These are phyloP conservation scores for Octodon degus DNA, from an alignment of 2,113 vertebrate genomes.

Conservation along the genomic window DNA sequence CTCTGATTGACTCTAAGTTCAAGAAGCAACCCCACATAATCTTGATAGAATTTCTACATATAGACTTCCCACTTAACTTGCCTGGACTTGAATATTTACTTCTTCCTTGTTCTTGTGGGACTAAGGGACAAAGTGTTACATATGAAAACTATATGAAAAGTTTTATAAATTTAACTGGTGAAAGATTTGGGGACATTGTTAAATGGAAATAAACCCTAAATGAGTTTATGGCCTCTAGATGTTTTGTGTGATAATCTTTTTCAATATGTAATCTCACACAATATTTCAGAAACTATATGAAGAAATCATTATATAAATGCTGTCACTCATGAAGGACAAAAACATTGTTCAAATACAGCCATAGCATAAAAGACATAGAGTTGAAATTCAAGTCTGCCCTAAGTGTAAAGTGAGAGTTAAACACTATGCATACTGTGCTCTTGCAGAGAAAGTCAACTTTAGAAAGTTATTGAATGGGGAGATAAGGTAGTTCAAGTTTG, in stretches of 20 bases:
- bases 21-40: not conserved
- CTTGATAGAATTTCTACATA: not conserved
- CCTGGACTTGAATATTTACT: not conserved
- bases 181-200: not conserved
- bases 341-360: not conserved
- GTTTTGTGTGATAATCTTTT: not conserved
- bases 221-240: not conserved
- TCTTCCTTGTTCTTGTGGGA: not conserved
- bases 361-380: not conserved
- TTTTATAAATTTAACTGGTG: not conserved
- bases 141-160: not conserved
- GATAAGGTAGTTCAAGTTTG: not conserved
- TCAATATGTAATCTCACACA: not conserved
- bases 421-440: no score
- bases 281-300: not conserved
- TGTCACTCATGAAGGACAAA: not conserved
- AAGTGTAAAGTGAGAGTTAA: not conserved
- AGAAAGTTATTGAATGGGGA: not conserved
- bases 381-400: not conserved
- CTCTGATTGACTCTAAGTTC: not conserved
- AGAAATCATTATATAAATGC: not conserved
- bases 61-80: not conserved
- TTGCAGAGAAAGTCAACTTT: not conserved
- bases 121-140: not conserved
- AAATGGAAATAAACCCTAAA: not conserved